These are phyloP conservation scores for Zaprionus inermis DNA, from an alignment of 1,140 invertebrate species.

Conservation along the genomic window DNA sequence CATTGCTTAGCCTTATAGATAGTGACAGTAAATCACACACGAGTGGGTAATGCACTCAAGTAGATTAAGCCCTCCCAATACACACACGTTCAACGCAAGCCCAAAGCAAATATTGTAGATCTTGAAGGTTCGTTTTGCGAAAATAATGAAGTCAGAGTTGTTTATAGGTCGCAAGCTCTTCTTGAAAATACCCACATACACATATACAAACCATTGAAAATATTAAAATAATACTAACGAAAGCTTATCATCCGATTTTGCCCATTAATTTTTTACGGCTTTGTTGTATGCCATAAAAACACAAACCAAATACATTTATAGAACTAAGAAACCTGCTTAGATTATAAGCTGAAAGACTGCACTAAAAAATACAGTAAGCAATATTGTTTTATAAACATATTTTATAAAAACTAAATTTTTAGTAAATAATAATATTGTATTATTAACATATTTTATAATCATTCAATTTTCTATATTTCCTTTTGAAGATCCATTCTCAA, in stretches of 20 bases:
- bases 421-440: too few species aligned
- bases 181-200: not conserved
- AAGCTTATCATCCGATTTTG: not conserved
- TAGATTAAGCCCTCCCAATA: not conserved
- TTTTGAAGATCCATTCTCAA: too few species aligned
- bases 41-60: constrained; percentile 22
- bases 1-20: constrained; percentile 17
- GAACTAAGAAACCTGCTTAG: too few species aligned
- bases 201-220: not conserved
- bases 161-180: not conserved
- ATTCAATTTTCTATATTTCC: too few species aligned
- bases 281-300: too few species aligned
- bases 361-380: too few species aligned
- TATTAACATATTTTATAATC: too few species aligned
- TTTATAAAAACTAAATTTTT: too few species aligned
- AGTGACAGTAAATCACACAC: constrained; percentile 21
- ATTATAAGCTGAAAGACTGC: too few species aligned
- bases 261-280: too few species aligned
- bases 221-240: not conserved
- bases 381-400: too few species aligned
- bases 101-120: constrained; percentile 4
- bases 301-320: too few species aligned
- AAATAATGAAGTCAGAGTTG: constrained; percentile 5
- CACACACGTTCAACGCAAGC: constrained; percentile 4
- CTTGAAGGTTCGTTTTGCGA: not conserved